Percentiles rank a stretch among this genome's conserved stretches.
Conservation (phyloP, 2,797 vertebrate species). For the Oreortyx pictus region DNA sequence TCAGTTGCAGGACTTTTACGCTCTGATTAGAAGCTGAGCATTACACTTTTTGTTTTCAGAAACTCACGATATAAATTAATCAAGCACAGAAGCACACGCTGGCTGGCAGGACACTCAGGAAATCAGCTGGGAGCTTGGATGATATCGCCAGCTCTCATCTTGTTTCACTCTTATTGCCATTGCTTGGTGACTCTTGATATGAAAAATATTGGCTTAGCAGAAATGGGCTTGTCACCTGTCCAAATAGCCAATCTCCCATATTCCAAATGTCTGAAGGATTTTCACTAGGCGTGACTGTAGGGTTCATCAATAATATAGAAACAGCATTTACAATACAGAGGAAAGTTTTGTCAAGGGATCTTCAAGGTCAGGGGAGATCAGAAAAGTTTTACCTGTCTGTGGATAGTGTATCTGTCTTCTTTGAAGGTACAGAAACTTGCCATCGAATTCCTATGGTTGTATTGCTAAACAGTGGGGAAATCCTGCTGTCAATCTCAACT, state of each 20-base stretch:
- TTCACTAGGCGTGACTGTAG: constrained; percentile 37
- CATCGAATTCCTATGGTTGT: background rate
- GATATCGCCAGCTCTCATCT: constrained; percentile 31
- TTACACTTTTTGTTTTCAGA: constrained; percentile 65
- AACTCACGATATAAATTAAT: constrained; percentile 54
- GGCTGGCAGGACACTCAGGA: constrained; percentile 40
- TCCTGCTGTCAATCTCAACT: background rate
- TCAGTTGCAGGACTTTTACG: background rate
- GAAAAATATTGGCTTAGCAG: constrained; percentile 58
- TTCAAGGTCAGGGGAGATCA: constrained; percentile 18
- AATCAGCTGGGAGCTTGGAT: constrained; percentile 33
- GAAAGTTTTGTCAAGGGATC: constrained; percentile 44
- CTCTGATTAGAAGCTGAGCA: constrained; percentile 32
- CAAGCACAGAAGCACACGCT: background rate
- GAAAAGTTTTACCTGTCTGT: background rate
- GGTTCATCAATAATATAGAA: constrained; percentile 50
- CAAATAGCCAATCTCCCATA: constrained; percentile 28
- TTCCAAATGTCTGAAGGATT: constrained; percentile 32
- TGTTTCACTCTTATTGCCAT: constrained; percentile 28
- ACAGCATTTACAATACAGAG: constrained; percentile 30
- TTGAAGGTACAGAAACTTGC: background rate
- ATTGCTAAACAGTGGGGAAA: background rate
- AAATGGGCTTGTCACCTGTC: constrained; percentile 43
- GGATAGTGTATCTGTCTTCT: background rate
- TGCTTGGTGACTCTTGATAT: constrained; percentile 35